Percentiles rank a stretch among this genome's conserved stretches.
phyloP scores from a whole-genome alignment of 2,888 invertebrate genomes.

The Pseudanteris insignis region DNA sequence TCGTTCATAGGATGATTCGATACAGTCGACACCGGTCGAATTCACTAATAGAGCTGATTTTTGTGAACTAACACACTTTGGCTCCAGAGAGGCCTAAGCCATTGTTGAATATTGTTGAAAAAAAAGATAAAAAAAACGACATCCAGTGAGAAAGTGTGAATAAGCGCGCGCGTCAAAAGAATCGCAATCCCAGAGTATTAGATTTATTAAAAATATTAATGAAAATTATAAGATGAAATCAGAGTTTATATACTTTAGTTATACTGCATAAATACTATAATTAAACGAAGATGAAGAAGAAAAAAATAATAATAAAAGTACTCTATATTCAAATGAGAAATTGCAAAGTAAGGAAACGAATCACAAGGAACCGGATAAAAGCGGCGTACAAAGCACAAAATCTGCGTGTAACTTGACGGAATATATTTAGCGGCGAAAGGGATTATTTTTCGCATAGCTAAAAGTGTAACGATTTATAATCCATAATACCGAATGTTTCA shows the following conservation, averaged over 20 bases:
- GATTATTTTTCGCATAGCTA: conserved; percentile 45
- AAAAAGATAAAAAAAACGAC: conserved; percentile 41
- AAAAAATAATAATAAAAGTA: background rate
- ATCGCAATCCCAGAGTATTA: conserved; percentile 60
- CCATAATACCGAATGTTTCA: conserved; percentile 52
- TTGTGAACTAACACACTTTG: conserved; percentile 55
- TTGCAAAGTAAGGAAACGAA: background rate
- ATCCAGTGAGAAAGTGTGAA: conserved; percentile 47
- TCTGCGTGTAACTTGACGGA: conserved; percentile 47
- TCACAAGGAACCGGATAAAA: conserved; percentile 17
- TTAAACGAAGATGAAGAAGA: conserved; percentile 15
- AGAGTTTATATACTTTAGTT: conserved; percentile 64
- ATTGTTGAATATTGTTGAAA: conserved; percentile 63
- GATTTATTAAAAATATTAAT: conserved; percentile 52
- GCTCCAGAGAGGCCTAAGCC: conserved; percentile 61
- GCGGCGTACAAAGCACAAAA: conserved; percentile 59
- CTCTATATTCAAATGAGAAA: conserved; percentile 6
- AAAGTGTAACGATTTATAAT: conserved; percentile 50
- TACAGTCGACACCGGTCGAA: background rate
- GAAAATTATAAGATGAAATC: conserved; percentile 58
- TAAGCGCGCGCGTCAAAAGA: conserved; percentile 45
- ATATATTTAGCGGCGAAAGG: conserved; percentile 10
- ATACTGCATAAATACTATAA: conserved; percentile 56
- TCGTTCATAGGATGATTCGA: no score
- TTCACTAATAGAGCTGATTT: conserved; percentile 48